These are phyloP conservation scores for Polylopha cassiicola DNA, from an alignment of 2,888 invertebrate species.

Conservation along the genomic window DNA sequence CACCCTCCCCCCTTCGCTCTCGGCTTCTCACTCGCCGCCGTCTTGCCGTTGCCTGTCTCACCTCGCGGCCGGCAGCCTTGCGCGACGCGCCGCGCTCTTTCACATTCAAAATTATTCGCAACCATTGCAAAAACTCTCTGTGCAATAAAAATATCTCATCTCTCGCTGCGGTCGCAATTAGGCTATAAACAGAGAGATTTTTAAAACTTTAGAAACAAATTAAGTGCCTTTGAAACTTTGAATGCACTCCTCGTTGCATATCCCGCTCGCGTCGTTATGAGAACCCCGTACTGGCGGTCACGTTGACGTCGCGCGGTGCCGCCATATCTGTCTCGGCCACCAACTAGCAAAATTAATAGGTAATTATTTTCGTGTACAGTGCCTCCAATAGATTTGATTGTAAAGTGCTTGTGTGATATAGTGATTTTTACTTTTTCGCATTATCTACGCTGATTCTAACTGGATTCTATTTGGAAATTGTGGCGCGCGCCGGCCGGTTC, in stretches of 20 bases:
- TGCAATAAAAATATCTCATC: slow-evolving; percentile 69
- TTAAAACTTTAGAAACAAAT: slow-evolving; percentile 52
- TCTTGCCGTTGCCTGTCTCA: slow-evolving; percentile 77
- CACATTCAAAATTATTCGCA: slow-evolving; percentile 77
- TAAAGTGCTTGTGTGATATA: slow-evolving; percentile 61
- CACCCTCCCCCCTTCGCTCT: slow-evolving; percentile 76
- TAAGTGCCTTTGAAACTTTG: slow-evolving; percentile 71
- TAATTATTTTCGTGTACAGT: slow-evolving; percentile 76
- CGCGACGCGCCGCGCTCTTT: slow-evolving; percentile 78
- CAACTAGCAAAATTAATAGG: slow-evolving; percentile 79
- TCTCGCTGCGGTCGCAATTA: slow-evolving; percentile 61
- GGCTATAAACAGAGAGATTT: slow-evolving; percentile 62
- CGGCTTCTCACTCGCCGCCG: slow-evolving; percentile 74
- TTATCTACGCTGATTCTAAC: slow-evolving; percentile 55
- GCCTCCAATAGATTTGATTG: slow-evolving; percentile 51
- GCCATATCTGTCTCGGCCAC: slow-evolving; percentile 82
- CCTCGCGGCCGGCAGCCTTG: slow-evolving; percentile 78
- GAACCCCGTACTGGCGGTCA: slow-evolving; percentile 84
- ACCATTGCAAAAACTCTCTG: slow-evolving; percentile 76
- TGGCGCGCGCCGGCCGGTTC: slow-evolving; percentile 77
- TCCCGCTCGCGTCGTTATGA: slow-evolving; percentile 88
- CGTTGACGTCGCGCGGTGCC: slow-evolving; percentile 82
- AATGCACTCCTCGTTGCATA: slow-evolving; percentile 80
- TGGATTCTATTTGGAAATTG: slow-evolving; percentile 70
- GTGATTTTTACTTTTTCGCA: slow-evolving; percentile 53